A percentile compares a stretch with the other conserved stretches of the same genome.
These are phyloP conservation scores for Pongo abelii DNA, from an alignment of 2,113 vertebrate species.

Conservation along the genomic window DNA sequence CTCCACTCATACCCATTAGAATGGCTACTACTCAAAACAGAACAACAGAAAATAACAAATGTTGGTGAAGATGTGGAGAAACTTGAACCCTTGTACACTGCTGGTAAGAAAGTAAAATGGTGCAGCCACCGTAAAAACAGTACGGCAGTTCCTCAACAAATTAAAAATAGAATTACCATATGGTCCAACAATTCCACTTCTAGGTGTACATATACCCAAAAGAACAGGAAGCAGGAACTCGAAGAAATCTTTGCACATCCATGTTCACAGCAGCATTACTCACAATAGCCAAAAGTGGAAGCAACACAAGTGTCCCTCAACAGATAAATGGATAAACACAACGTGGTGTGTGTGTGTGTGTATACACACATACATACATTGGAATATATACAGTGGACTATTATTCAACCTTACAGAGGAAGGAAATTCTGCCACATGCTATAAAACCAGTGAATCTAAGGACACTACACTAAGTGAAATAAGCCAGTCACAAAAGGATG, in stretches of 20 bases:
- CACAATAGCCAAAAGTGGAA: neutral
- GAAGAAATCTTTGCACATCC: neutral
- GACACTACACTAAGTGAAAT: neutral
- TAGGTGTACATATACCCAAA: neutral
- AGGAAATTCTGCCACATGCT: neutral
- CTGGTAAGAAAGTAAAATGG: too few species aligned
- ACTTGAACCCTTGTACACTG: too few species aligned
- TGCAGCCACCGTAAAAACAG: too few species aligned
- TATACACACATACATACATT: too few species aligned
- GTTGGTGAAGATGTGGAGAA: too few species aligned
- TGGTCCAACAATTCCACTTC: neutral
- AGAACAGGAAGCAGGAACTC: neutral
- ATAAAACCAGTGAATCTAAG: neutral
- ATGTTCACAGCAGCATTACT: neutral
- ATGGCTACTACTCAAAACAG: neutral
- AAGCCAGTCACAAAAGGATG: neutral
- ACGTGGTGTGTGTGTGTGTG: neutral
- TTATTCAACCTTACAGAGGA: neutral
- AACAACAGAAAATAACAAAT: too few species aligned
- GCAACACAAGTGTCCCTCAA: neutral
- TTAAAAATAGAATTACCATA: neutral
- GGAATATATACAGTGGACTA: neutral
- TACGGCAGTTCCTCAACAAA: neutral
- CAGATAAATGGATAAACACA: neutral
- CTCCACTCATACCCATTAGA: neutral